phyloP scores from a whole-genome alignment of 2,888 invertebrate species.

The Disparrhopalites patrizii region DNA sequence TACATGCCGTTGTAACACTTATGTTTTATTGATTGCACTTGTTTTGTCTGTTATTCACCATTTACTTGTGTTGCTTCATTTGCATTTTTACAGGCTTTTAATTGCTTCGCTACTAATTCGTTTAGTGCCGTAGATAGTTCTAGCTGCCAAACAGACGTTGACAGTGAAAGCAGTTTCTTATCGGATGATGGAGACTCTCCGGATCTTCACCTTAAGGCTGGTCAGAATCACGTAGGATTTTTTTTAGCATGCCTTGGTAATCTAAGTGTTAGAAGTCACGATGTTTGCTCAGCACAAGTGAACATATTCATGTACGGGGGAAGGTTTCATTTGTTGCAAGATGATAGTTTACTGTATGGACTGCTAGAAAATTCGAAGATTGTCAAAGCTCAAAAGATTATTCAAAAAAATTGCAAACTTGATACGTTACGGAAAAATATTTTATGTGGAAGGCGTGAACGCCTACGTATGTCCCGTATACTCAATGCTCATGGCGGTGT shows the following conservation, averaged over 20 bases:
- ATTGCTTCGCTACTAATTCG: background rate
- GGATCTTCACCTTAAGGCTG: background rate
- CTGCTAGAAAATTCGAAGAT: no score
- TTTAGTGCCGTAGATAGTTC: conserved; percentile 7
- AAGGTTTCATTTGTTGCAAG: no score
- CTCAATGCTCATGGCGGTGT: no score
- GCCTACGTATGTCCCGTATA: no score
- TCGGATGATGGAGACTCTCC: background rate
- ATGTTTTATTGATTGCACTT: background rate
- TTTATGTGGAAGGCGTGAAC: no score
- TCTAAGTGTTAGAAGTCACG: no score
- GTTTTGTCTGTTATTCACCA: background rate
- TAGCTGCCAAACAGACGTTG: background rate
- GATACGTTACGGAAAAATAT: no score
- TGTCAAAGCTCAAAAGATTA: no score
- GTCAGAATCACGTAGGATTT: conserved; percentile 18
- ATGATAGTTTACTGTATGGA: no score
- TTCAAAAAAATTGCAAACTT: no score
- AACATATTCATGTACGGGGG: no score
- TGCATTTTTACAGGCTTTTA: conserved; percentile 4
- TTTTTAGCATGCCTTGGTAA: conserved; percentile 8
- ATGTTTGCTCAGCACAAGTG: no score
- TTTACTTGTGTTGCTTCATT: background rate
- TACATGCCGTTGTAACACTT: background rate
- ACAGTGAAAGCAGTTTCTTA: background rate